These are phyloP conservation scores for Baryphthengus martii DNA, from an alignment of 2,113 vertebrate species.

Conservation along the genomic window DNA sequence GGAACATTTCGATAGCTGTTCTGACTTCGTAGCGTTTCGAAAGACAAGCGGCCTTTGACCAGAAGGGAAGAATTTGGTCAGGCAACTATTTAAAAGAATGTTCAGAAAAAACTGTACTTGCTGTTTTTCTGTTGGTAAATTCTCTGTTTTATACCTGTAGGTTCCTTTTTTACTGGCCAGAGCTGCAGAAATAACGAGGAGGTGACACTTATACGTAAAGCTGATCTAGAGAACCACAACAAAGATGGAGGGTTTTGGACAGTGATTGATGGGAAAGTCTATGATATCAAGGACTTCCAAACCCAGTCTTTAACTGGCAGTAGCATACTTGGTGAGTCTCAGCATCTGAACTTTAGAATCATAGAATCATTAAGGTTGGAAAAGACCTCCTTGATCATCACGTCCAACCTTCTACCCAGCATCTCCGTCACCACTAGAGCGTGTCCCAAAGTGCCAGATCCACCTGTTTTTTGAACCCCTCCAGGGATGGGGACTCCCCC, in stretches of 20 bases:
- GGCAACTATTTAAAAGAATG: not conserved
- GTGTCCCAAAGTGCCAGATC: too few relatives aligned
- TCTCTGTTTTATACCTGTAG: conserved; percentile 59
- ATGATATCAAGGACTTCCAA: conserved; percentile 98
- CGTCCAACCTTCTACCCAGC: too few relatives aligned
- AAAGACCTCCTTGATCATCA: too few relatives aligned
- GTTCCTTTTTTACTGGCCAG: conserved; percentile 91
- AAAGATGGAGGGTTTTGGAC: conserved; percentile 99
- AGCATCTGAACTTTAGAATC: too few relatives aligned
- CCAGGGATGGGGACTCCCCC: too few relatives aligned
- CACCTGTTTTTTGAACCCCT: too few relatives aligned
- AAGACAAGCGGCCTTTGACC: not conserved
- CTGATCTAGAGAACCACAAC: conserved; percentile 98
- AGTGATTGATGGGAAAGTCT: conserved; percentile 94
- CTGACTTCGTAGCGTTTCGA: not conserved
- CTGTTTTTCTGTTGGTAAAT: not conserved
- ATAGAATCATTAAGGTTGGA: too few relatives aligned
- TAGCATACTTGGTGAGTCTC: conserved; percentile 87
- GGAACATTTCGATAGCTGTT: not conserved
- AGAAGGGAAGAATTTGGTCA: not conserved
- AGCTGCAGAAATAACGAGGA: conserved; percentile 95
- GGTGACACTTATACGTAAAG: conserved; percentile 95
- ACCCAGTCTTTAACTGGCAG: conserved; percentile 91
- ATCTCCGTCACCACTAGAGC: too few relatives aligned
- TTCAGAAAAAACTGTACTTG: not conserved